Evolutionary conservation across 2,797 vertebrate species (phyloP).

Genomic region (Bradypodion ventrale): DNA sequence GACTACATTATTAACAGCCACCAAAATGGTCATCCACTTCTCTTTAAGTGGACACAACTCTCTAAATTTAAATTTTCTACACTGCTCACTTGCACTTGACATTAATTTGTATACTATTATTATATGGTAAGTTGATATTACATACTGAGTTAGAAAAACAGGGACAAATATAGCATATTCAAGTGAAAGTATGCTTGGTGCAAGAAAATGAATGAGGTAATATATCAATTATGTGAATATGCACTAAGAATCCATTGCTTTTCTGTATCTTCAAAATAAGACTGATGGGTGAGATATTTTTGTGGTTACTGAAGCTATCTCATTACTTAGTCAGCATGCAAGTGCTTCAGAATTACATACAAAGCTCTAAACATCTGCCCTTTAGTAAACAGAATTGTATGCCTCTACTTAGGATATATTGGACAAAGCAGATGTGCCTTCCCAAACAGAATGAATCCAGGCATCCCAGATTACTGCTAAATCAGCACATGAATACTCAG

Average conservation of each 20-base stretch:
- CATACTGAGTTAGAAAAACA: neutral
- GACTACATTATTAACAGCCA: neutral
- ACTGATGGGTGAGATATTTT: neutral
- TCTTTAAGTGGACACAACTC: neutral
- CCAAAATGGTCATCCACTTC: neutral
- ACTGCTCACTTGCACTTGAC: neutral
- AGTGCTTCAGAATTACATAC: neutral
- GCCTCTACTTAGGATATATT: neutral
- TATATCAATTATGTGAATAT: neutral
- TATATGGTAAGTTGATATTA: neutral
- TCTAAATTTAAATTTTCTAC: neutral
- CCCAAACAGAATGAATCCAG: neutral
- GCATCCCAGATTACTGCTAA: neutral
- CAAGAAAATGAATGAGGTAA: neutral
- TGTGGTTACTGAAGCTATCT: neutral
- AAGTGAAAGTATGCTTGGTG: neutral
- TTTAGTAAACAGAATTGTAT: neutral
- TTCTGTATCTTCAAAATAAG: neutral
- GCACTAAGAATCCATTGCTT: neutral
- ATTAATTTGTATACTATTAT: neutral
- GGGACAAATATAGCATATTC: neutral
- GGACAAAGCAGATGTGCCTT: neutral
- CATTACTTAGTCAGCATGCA: neutral
- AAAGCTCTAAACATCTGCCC: neutral
- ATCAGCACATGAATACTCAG: neutral